Percentiles rank a stretch among this genome's conserved stretches.
These are phyloP conservation scores for Lymantria monacha DNA, from an alignment of 2,888 invertebrate genomes.

Conservation along the genomic window DNA sequence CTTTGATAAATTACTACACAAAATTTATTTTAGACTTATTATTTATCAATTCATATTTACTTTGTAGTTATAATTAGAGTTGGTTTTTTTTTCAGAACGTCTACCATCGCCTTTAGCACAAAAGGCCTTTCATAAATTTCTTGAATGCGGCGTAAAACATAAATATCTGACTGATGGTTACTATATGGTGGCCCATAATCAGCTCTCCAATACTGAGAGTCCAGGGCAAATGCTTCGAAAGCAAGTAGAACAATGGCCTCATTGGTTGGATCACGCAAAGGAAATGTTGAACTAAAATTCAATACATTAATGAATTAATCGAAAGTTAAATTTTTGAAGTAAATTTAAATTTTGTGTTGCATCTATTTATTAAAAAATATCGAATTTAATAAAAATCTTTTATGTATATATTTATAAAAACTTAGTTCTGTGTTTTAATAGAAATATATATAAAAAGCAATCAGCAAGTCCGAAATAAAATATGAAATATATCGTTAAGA, in stretches of 20 bases:
- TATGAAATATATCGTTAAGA: no score
- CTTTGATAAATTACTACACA: no score
- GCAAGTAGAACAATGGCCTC: conserved; percentile 77
- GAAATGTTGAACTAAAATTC: conserved; percentile 28
- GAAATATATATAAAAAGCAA: no score
- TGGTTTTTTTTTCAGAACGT: conserved; percentile 45
- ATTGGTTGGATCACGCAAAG: conserved; percentile 41
- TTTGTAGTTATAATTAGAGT: not conserved
- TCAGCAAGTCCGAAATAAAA: no score
- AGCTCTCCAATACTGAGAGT: conserved; percentile 74
- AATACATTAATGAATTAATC: not conserved
- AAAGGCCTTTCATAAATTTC: conserved; percentile 65
- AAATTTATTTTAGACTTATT: no score
- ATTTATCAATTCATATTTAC: no score
- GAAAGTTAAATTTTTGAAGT: not conserved
- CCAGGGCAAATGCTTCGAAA: conserved; percentile 78
- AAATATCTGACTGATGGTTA: conserved; percentile 69
- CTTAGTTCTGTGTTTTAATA: no score
- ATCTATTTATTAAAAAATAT: no score
- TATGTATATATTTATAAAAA: no score
- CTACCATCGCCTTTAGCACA: conserved; percentile 65
- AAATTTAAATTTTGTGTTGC: no score
- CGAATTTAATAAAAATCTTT: no score
- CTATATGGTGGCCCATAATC: conserved; percentile 78
- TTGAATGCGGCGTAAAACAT: conserved; percentile 70